A percentile compares a stretch with the other conserved stretches of the same genome.
Conservation (phyloP, 2,888 invertebrate genomes). For the Metopia argyrocephala region DNA sequence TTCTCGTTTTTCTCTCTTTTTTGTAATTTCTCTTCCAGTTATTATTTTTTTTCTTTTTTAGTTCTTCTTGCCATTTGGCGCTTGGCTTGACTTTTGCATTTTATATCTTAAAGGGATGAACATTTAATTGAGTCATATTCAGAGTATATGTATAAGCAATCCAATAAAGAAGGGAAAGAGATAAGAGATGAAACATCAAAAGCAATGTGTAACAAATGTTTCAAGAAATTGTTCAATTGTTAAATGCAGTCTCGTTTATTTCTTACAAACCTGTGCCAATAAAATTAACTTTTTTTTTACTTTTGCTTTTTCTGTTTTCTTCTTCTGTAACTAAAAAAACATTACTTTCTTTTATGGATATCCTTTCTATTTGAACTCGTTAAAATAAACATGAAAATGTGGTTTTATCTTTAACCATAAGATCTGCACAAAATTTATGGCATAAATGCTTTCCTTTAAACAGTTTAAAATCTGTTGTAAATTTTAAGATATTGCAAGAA, state of each 20-base stretch:
- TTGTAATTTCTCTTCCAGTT: constrained; percentile 25
- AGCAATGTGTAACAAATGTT: constrained; percentile 47
- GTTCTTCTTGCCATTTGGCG: constrained; percentile 32
- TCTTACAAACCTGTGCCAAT: constrained; percentile 53
- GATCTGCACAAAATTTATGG: too few relatives aligned
- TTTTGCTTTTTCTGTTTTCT: neutral
- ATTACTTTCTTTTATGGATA: neutral
- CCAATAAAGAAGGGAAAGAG: neutral
- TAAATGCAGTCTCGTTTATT: constrained; percentile 53
- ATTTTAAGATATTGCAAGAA: too few relatives aligned
- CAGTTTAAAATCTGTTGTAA: too few relatives aligned
- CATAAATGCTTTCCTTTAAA: too few relatives aligned
- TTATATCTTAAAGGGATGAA: constrained; percentile 48
- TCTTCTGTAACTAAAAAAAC: neutral
- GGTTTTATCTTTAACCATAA: too few relatives aligned
- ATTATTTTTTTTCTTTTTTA: neutral
- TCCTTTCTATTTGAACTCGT: neutral
- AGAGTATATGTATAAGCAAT: neutral
- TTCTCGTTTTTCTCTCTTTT: neutral
- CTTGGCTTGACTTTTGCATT: constrained; percentile 44
- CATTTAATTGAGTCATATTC: constrained; percentile 62
- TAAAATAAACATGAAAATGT: too few relatives aligned
- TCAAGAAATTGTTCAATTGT: constrained; percentile 40
- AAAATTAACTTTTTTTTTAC: constrained; percentile 33
- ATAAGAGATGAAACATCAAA: constrained; percentile 3